These are phyloP conservation scores for Cichladusa arquata DNA, from an alignment of 2,113 vertebrate species.

Conservation along the genomic window DNA sequence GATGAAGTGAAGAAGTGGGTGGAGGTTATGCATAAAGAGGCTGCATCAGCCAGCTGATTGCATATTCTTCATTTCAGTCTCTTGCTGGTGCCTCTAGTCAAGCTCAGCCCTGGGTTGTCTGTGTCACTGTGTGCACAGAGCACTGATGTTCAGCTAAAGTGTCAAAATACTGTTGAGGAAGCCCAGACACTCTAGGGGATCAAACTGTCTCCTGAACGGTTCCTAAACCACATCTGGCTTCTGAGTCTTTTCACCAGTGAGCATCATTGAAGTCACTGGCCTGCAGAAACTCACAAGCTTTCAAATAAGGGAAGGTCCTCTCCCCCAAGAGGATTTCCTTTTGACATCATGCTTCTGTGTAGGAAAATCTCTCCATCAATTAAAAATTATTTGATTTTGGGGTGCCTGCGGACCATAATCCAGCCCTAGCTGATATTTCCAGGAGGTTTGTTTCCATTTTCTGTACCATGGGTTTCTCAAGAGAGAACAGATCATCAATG, in stretches of 20 bases:
- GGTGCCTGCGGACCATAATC: not conserved
- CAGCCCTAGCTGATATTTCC: not conserved
- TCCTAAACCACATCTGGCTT: not conserved
- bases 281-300: slow-evolving; percentile 1
- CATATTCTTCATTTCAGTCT: not conserved
- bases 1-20: not conserved
- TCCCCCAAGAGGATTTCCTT: slow-evolving; percentile 25
- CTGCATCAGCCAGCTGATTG: not conserved
- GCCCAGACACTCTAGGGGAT: not conserved
- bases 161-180: not conserved
- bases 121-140: not conserved
- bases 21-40: not conserved
- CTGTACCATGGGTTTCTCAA: not conserved
- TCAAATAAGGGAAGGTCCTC: slow-evolving; percentile 24
- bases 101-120: not conserved
- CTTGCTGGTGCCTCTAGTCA: not conserved
- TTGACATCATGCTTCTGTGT: not conserved
- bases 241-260: not conserved
- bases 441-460: not conserved
- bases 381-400: not conserved
- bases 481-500: not conserved
- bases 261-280: not conserved
- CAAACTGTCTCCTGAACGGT: not conserved
- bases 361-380: not conserved
- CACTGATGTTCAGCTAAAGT: not conserved